Evolutionary conservation across 2,888 invertebrate genomes (phyloP).

Genomic region (Schizotus pectinicornis): DNA sequence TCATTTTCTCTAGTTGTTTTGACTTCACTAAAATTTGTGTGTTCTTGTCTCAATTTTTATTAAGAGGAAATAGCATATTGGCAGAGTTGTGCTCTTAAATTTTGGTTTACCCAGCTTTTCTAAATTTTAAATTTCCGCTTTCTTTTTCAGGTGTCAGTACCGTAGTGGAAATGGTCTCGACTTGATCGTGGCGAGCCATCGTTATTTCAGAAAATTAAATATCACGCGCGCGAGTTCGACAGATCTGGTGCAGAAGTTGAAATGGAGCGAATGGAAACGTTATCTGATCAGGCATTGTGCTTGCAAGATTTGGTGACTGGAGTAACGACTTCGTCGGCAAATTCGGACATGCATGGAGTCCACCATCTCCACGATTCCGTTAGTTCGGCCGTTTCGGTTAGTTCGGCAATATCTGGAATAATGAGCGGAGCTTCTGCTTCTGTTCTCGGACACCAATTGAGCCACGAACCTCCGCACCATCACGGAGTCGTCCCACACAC

Average conservation of each 20-base stretch:
- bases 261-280: constrained; percentile 73
- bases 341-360: constrained; percentile 60
- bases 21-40: too few relatives aligned
- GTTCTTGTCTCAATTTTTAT: too few relatives aligned
- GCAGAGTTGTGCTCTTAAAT: too few relatives aligned
- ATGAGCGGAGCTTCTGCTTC: constrained; percentile 62
- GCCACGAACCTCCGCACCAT: constrained; percentile 62
- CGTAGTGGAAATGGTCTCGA: constrained; percentile 2
- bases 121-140: too few relatives aligned
- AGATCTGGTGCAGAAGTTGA: background rate
- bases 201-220: constrained; percentile 3
- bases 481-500: constrained; percentile 69
- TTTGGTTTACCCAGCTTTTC: too few relatives aligned
- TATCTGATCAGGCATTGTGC: constrained; percentile 74
- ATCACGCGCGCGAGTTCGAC: constrained; percentile 8
- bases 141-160: constrained; percentile 7
- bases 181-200: constrained; percentile 1
- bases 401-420: constrained; percentile 64
- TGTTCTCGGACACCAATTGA: constrained; percentile 60
- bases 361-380: constrained; percentile 65
- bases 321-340: constrained; percentile 62
- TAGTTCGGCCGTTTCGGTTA: constrained; percentile 63
- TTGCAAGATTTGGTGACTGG: constrained; percentile 75
- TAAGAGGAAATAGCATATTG: too few relatives aligned
- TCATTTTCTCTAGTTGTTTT: too few relatives aligned